Evolutionary conservation across 1,140 invertebrate genomes (phyloP), one percentile per base, ranked within the genome.

Genomic region (Bombus pyrosoma): DNA sequence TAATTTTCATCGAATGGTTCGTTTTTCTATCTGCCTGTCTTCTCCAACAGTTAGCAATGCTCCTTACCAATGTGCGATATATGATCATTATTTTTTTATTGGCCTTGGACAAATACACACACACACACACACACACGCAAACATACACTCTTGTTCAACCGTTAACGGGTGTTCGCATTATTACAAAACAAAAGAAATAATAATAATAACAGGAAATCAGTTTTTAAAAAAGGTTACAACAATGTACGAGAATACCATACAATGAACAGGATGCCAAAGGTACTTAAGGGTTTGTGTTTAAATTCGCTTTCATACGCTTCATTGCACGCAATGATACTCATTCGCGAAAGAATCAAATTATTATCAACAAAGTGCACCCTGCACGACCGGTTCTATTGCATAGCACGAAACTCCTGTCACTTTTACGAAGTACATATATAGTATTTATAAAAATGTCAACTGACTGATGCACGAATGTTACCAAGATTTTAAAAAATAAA

Each of bases 401-500:
- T 41, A 85, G 77, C 83, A 85, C 83, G 83, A 80, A 73, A n/a
- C 57, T 73, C 83, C 83, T 5, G 18, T 73, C 64, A 80, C 83
- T 47, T 80, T 71, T 79, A 53, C 83, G 32, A 47, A 72, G 15
- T 80, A 53, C 1, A 25, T 73, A 53, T 10, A 25, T 73, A 68
- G 47, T 47, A 80, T 85, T 85, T 62, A 80, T 64, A 80, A 79
- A 78, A 85, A n/a, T 72, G 22, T 80, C 83, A 59, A 72, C 32
- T 76, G 83, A 85, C 83, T 85, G 83, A 85, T 85, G 83, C 83
- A 85, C 83, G 68, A 85, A 62, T 62, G 57, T 85, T 37, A 80
- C 62, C 5, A 41, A 39, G 1, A 78, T 80, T 85, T 85, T 73
- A 80, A 72, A 62, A n/a, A 85, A 85, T 80, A 80, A 85, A 84